A percentile compares a stretch with the other conserved stretches of the same genome.
These are phyloP conservation scores for Sinocyclocheilus rhinocerous DNA, from an alignment of 2,113 vertebrate genomes.

Conservation along the genomic window DNA sequence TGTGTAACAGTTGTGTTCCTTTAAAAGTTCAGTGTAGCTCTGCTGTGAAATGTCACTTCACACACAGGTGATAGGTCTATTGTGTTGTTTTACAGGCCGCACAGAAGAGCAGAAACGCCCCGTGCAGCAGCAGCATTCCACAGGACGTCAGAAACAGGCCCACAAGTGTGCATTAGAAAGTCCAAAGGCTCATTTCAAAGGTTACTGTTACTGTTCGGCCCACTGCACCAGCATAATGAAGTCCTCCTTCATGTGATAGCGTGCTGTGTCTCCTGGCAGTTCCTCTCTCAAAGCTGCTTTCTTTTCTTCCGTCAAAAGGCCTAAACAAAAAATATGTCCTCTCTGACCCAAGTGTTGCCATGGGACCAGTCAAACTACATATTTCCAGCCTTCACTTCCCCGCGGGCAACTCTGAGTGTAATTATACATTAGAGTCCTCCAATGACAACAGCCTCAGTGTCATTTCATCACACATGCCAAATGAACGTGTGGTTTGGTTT, in stretches of 20 bases:
- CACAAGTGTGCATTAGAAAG: conserved; percentile 12
- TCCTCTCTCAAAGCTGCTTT: conserved; percentile 47
- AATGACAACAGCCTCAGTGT: conserved; percentile 38
- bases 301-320: conserved; percentile 54
- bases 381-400: conserved; percentile 51
- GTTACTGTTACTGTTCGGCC: conserved; percentile 54
- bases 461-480: conserved; percentile 29
- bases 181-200: conserved; percentile 53
- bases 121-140: conserved; percentile 3
- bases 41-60: neutral
- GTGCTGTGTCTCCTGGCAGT: conserved; percentile 38
- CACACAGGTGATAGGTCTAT: neutral
- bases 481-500: conserved; percentile 17
- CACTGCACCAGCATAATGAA: conserved; percentile 52
- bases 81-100: too few species aligned
- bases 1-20: neutral
- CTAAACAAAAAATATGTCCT: conserved; percentile 56
- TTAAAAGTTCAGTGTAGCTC: neutral
- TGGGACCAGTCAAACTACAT: conserved; percentile 58
- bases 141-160: conserved; percentile 21
- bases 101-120: too few species aligned
- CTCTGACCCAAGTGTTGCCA: conserved; percentile 55
- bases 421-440: conserved; percentile 49
- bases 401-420: conserved; percentile 44
- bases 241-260: conserved; percentile 48